phyloP scores from a whole-genome alignment of 2,113 vertebrate genomes.

The Nestor notabilis region DNA sequence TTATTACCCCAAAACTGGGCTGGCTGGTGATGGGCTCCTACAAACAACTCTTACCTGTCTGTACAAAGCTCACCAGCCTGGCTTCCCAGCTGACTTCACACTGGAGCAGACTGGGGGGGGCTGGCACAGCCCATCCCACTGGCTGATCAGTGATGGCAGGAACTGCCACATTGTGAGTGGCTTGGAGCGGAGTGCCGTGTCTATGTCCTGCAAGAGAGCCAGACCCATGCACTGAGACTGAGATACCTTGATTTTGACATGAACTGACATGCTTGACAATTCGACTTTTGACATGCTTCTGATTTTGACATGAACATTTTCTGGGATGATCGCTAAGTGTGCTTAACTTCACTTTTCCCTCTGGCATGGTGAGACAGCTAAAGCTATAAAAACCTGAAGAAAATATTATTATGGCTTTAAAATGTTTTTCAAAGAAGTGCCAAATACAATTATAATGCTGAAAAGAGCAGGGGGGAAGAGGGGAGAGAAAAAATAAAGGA shows the following conservation, averaged over 20 bases:
- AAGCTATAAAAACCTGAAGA: background rate
- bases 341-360: background rate
- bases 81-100: background rate
- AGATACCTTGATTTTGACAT: background rate
- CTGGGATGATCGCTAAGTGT: background rate
- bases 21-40: background rate
- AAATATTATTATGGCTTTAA: background rate
- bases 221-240: background rate
- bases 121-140: background rate
- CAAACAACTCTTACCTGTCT: rapidly evolving
- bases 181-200: background rate
- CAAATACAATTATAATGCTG: background rate
- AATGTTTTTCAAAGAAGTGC: background rate
- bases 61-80: background rate
- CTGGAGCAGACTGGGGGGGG: background rate
- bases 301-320: background rate
- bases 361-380: background rate
- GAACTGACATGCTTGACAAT: background rate
- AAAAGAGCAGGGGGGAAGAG: background rate
- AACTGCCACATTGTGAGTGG: rapidly evolving
- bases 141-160: background rate
- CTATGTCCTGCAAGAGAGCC: background rate
- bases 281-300: background rate
- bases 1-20: background rate
- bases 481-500: background rate